Percentiles rank a stretch among this genome's conserved stretches.
phyloP scores from a whole-genome alignment of 2,888 invertebrate species.

The Spilarctia lutea region DNA sequence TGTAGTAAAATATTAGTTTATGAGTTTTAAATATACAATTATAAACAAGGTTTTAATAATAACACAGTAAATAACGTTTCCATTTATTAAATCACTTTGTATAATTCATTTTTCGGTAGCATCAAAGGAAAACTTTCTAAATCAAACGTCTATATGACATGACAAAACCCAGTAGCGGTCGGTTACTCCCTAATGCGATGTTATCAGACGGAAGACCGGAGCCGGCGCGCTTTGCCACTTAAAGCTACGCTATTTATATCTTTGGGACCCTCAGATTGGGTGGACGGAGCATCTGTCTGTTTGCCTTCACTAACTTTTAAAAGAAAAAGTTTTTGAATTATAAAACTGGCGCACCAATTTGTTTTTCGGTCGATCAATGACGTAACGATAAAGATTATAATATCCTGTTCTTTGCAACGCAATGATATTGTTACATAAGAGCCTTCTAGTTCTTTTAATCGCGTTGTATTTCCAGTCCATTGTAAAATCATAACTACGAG shows the following conservation, averaged over 20 bases:
- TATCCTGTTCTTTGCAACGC: background rate
- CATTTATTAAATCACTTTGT: background rate
- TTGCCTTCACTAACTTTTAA: conserved; percentile 34
- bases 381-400: background rate
- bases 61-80: background rate
- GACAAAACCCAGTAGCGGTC: conserved; percentile 82
- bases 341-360: conserved; percentile 8
- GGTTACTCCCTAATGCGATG: conserved; percentile 82
- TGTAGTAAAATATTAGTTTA: no score
- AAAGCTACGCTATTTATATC: conserved; percentile 83
- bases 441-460: no score
- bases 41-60: background rate
- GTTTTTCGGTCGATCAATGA: background rate
- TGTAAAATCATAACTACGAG: no score
- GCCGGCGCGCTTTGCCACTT: conserved; percentile 83
- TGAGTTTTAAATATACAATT: background rate
- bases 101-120: background rate
- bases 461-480: no score
- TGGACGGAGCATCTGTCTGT: conserved; percentile 72
- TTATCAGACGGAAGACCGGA: conserved; percentile 77
- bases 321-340: conserved; percentile 19
- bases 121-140: conserved; percentile 33
- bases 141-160: conserved; percentile 57
- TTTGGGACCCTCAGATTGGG: conserved; percentile 69
- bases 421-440: no score